Base-by-base conservation (phyloP, 2,797 vertebrate species). In the Oryzias sinensis region DNA sequence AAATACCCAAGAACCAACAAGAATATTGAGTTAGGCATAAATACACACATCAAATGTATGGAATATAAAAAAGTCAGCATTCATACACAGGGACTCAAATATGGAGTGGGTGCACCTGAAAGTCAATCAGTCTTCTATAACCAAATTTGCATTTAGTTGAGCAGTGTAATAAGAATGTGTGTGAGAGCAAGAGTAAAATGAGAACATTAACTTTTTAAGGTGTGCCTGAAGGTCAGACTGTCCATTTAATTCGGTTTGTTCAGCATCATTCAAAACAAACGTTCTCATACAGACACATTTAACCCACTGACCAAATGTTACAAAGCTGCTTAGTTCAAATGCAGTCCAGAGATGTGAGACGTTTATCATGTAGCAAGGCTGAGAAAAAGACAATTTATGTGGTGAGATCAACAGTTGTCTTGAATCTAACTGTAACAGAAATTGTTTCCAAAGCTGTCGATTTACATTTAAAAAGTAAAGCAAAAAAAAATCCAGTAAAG, bases 61-160 rank as follows among this genome's bases (percentile, higher is more conserved):
- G 41, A 56, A 22, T 51, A 50, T 55, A n/a, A 56, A 59, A 43
- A 59, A 68, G 62, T 66, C 61, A 63, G 68, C 49, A 56, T 14
- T 49, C 53, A 62, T 79, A 50, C 42, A 50, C 56, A 47, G 43
- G 20, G 37, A 43, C 74, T 82, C 84, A 77, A 80, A 85, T 87
- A 84, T 75, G 72, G 17, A 64, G 25, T 27, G 25, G 54, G 63
- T 80, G 83, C 72, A 81, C 86, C 74, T 86, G 82, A 86, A 80
- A 86, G 70, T 72, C 71, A 82, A 80, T 86, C 79, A 73, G 84
- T 79, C 83, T 82, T 81, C 80, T 82, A 72, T 86, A 82, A 76
- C 82, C 69, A 60, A 86, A 86, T 82, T 83, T 42, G 72, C 72
- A 74, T 64, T 86, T 75, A 80, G 56, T 68, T 82, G 74, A 72